phyloP scores from a whole-genome alignment of 1,140 invertebrate genomes.

The Apis dorsata region DNA sequence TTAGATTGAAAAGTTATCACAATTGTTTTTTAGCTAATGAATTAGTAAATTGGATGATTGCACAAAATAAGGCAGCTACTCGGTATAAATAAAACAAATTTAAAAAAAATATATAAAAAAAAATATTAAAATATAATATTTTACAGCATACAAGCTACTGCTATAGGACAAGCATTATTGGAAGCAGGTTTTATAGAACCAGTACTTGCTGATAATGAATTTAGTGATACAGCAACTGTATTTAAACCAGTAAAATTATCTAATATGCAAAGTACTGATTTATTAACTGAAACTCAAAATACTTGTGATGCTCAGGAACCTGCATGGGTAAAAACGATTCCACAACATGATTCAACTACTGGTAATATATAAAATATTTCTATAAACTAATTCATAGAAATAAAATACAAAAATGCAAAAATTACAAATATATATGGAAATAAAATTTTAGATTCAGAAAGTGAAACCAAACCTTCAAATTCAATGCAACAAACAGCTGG shows the following conservation, averaged over 20 bases:
- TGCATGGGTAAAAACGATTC: slow-evolving; percentile 86
- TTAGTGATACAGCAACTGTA: slow-evolving; percentile 80
- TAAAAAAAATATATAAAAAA: neutral
- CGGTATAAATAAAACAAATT: slow-evolving; percentile 60
- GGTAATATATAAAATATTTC: slow-evolving; percentile 68
- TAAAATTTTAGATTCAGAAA: slow-evolving; percentile 80
- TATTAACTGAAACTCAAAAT: slow-evolving; percentile 72
- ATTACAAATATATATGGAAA: neutral
- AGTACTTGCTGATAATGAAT: slow-evolving; percentile 81
- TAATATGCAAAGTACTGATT: slow-evolving; percentile 77
- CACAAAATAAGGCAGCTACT: slow-evolving; percentile 84
- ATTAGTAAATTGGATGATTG: slow-evolving; percentile 89
- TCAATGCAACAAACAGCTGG: slow-evolving; percentile 57
- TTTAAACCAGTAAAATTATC: slow-evolving; percentile 80
- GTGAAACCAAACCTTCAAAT: slow-evolving; percentile 76
- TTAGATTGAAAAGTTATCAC: slow-evolving; percentile 84
- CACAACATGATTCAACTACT: slow-evolving; percentile 81
- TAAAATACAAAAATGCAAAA: too few species aligned
- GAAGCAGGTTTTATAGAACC: slow-evolving; percentile 89
- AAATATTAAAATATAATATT: slow-evolving; percentile 33
- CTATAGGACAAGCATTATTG: slow-evolving; percentile 90
- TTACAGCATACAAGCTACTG: slow-evolving; percentile 87
- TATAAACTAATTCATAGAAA: neutral
- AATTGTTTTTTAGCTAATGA: slow-evolving; percentile 87
- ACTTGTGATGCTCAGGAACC: slow-evolving; percentile 83